These are phyloP conservation scores for Hyperopisus bebe DNA, from an alignment of 2,113 vertebrate genomes.

Conservation along the genomic window DNA sequence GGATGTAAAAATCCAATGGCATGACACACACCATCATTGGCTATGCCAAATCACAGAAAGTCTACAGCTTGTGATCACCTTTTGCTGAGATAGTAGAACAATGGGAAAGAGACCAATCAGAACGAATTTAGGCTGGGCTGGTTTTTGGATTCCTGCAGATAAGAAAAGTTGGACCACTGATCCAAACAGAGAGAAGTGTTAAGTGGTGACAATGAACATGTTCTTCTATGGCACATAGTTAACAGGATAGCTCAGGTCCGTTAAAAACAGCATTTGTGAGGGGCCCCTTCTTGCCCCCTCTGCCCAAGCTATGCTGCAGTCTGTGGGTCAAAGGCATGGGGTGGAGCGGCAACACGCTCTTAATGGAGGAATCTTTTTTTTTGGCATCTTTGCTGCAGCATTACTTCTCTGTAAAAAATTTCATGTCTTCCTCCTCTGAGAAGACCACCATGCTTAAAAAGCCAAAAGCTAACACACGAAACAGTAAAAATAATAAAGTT, in stretches of 20 bases:
- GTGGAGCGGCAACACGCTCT: not conserved
- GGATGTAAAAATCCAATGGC: not conserved
- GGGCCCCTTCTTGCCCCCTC: not conserved
- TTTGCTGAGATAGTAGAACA: not conserved
- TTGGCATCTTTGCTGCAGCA: not conserved
- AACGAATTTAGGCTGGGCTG: not conserved
- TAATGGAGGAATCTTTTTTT: not conserved
- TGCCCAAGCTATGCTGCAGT: not conserved
- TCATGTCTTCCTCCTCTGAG: not conserved
- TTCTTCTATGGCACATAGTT: not conserved
- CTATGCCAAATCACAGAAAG: not conserved
- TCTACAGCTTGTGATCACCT: not conserved
- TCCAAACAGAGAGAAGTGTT: not conserved
- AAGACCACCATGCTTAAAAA: not conserved
- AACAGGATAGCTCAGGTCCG: not conserved
- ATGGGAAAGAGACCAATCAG: not conserved
- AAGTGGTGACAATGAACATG: not conserved
- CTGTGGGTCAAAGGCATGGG: not conserved
- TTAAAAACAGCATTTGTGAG: not conserved
- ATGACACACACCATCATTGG: not conserved
- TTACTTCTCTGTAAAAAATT: slow-evolving; percentile 8
- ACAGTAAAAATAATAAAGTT: not conserved
- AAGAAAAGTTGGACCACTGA: not conserved
- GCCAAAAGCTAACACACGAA: not conserved
- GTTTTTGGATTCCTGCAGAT: not conserved